Evolutionary conservation across 1,140 invertebrate species (phyloP), one percentile per base, ranked within the genome.

Genomic region (Lordiphosa mommai): DNA sequence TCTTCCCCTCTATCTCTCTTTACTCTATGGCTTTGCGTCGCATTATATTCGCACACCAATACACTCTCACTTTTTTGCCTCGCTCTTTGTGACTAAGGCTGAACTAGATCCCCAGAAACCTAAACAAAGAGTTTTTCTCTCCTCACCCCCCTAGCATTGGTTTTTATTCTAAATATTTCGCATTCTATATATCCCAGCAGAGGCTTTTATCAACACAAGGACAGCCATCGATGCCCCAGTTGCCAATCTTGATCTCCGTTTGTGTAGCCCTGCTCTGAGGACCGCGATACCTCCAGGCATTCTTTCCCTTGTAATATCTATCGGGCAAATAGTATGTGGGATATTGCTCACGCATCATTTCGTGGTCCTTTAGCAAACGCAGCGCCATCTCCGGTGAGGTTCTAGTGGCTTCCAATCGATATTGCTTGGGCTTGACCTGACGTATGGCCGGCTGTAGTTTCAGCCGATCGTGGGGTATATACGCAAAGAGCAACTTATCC

Each of bases 151-250:
- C 10, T 38, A 12, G 9, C 32, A 13, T 2, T n/a, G 7, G 20
- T 34, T 27, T 10, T 13, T 30, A 20, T n/a, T 27, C 10, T n/a
- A n/a, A n/a, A n/a, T n/a, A n/a, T n/a, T n/a, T 30, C 2, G 6
- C 14, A 5, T 33, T 13, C 47, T 53, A 63, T 14, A 53, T 37
- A 33, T 82, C 77, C 53, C 65, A 82, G 59, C 77, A 82, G 3
- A 61, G 58, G 0, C 27, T 17, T 23, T 84, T 84, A 0, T 72
- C 37, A 0, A 32, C 4, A 44, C 77, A 84, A n/a, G 77, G 72
- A 61, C 77, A 84, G 7, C 72, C 77, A 14, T 85, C 77, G 47
- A 85, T 50, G 14, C 77, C 77, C 9, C 38, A 84, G 4, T n/a
- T 55, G 9, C 79, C 79, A 5, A 84, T 69, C 0, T 8, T 30